These are phyloP conservation scores for Eublepharis macularius DNA, from an alignment of 2,113 vertebrate genomes.

Conservation along the genomic window DNA sequence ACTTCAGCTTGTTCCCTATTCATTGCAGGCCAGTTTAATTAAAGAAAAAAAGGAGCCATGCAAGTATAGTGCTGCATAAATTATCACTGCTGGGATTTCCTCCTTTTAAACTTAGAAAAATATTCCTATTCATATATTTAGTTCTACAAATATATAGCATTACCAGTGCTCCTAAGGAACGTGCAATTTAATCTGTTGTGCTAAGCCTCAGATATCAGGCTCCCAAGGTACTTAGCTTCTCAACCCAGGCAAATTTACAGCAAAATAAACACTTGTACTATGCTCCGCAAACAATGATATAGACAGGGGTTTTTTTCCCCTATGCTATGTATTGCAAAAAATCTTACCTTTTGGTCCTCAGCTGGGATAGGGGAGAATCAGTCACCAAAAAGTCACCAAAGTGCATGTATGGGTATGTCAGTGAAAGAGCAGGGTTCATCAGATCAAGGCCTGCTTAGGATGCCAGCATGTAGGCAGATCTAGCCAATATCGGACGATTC, in stretches of 20 bases:
- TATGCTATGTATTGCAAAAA: too few relatives aligned
- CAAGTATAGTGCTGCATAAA: background rate
- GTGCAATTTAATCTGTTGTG: background rate
- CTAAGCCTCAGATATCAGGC: background rate
- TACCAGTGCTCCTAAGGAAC: background rate
- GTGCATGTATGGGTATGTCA: background rate
- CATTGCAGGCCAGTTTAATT: background rate
- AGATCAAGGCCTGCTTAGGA: too few relatives aligned
- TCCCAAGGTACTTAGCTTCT: background rate
- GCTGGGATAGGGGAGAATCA: background rate
- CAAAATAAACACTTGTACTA: background rate
- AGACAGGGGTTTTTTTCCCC: background rate
- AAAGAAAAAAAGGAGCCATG: background rate
- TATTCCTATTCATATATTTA: background rate
- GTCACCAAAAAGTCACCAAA: too few relatives aligned
- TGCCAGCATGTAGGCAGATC: too few relatives aligned
- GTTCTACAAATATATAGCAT: background rate
- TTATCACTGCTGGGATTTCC: background rate
- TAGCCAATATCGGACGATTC: too few relatives aligned
- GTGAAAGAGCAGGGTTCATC: too few relatives aligned
- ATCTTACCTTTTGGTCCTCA: background rate
- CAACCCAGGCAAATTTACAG: background rate
- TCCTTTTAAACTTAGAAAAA: background rate
- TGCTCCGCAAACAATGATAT: too few relatives aligned
- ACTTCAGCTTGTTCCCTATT: background rate